Evolutionary conservation across 2,888 invertebrate species (phyloP).

Genomic region (Drosophila demipolita): DNA sequence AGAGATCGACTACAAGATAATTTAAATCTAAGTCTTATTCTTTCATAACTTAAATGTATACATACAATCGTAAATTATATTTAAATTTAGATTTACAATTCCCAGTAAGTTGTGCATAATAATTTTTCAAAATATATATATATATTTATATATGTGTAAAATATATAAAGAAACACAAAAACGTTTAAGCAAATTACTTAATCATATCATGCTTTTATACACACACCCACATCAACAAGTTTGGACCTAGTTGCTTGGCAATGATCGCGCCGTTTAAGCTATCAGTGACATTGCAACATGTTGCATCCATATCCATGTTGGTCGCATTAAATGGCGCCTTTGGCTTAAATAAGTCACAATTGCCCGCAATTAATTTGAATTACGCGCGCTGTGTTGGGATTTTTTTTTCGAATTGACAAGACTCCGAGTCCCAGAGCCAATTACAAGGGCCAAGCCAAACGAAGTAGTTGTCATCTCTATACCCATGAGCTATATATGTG

Average conservation of each 20-base stretch:
- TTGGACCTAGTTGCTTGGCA: slow-evolving; percentile 10
- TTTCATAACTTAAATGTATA: too few relatives aligned
- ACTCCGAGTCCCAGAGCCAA: slow-evolving; percentile 52
- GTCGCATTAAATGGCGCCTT: slow-evolving; percentile 75
- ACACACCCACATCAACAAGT: neutral
- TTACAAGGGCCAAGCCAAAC: slow-evolving; percentile 62
- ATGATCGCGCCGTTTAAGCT: slow-evolving; percentile 42
- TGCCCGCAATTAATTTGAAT: slow-evolving; percentile 81
- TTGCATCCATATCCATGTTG: slow-evolving; percentile 19
- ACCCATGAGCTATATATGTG: slow-evolving; percentile 25
- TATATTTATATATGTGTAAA: neutral
- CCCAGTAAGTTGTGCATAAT: too few relatives aligned
- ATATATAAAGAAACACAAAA: neutral
- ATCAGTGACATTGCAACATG: slow-evolving; percentile 17
- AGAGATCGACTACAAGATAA: neutral
- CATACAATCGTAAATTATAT: too few relatives aligned
- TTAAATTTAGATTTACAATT: too few relatives aligned
- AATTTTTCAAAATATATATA: too few relatives aligned
- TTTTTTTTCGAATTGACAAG: slow-evolving; percentile 55
- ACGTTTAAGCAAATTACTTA: slow-evolving; percentile 6
- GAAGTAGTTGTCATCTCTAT: slow-evolving; percentile 59
- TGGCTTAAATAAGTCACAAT: slow-evolving; percentile 75
- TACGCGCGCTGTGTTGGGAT: slow-evolving; percentile 71
- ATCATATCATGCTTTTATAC: slow-evolving; percentile 32
- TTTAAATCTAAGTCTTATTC: neutral